These are phyloP conservation scores for Orchesella flavescens DNA, from an alignment of 2,888 invertebrate genomes.

Conservation along the genomic window DNA sequence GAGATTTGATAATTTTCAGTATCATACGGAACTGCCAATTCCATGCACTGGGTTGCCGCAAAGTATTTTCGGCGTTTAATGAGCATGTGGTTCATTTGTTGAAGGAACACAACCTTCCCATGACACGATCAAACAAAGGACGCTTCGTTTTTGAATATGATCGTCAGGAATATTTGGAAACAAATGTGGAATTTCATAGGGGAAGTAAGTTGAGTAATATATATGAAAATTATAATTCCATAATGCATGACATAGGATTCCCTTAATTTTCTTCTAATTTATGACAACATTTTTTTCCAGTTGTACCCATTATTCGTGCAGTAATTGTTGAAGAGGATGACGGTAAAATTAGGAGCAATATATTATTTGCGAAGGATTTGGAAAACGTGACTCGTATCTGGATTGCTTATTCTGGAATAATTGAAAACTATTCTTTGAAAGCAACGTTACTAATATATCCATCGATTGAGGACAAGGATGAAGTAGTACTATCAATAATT, in stretches of 20 bases:
- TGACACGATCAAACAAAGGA: background rate
- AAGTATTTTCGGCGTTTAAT: background rate
- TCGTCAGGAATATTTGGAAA: slow-evolving; percentile 9
- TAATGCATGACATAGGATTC: too few relatives aligned
- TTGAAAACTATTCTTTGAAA: too few relatives aligned
- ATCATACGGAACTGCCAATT: background rate
- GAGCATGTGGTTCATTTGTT: slow-evolving; percentile 3
- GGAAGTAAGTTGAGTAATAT: background rate
- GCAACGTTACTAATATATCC: too few relatives aligned
- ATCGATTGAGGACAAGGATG: too few relatives aligned
- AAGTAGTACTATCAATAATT: too few relatives aligned
- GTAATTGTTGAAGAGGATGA: background rate
- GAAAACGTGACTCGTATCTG: slow-evolving; percentile 10
- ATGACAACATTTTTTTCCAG: background rate
- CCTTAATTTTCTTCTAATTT: too few relatives aligned
- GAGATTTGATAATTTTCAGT: background rate
- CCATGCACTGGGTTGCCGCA: background rate
- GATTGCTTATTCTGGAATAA: background rate
- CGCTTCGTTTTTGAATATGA: slow-evolving; percentile 13
- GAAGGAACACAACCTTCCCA: slow-evolving; percentile 8
- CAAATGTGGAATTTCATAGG: background rate
- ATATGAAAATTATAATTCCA: background rate
- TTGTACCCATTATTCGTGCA: slow-evolving; percentile 19
- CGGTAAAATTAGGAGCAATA: background rate
- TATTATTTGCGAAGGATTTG: slow-evolving; percentile 17